Evolutionary conservation across 2,888 invertebrate genomes (phyloP), one percentile per base, ranked within the genome.

Genomic region (Crematogaster levior): DNA sequence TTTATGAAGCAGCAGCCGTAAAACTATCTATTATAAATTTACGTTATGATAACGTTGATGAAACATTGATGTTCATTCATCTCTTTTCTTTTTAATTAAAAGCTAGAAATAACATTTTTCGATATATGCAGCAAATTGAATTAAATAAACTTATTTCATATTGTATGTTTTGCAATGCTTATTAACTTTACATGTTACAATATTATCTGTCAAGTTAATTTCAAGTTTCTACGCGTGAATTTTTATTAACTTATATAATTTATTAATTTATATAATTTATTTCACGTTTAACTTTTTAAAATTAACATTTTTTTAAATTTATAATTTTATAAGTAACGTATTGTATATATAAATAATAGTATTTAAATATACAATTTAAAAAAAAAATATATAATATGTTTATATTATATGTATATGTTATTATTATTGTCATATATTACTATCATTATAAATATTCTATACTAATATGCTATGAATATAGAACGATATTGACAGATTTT

Each of bases 1-100:
- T 86, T 86, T 75, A 74, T 74, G 56, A 70, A 81, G 66, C 51
- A 60, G 27, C 56, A 56, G 53, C 18, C 56, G 34, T 63, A 37
- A 66, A 75, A 81, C 75, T 48, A 80, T 85, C 51, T 24, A 18
- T n/a, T n/a, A n/a, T n/a, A n/a, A 75, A 51, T 5, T 51, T 65
- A n/a, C 51, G 63, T 65, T 75, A 53, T 63, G 63, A 63, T 65
- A 63, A 30, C 63, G 24, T 10, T 48, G 48, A 61, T 63, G 63
- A 75, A 75, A 75, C 65, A 75, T 75, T n/a, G 65, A 65, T 37
- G 74, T 63, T 63, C 30, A 74, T 21, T 15, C 37, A 53, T 24
- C 48, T 48, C 37, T 63, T 65, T 37, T 51, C n/a, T 63, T 51
- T 9, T 75, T 63, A 75, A 75, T 75, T 75, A 65, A 75, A 75